Conservation (phyloP, 2,888 invertebrate species). For the Athalia rosae region DNA sequence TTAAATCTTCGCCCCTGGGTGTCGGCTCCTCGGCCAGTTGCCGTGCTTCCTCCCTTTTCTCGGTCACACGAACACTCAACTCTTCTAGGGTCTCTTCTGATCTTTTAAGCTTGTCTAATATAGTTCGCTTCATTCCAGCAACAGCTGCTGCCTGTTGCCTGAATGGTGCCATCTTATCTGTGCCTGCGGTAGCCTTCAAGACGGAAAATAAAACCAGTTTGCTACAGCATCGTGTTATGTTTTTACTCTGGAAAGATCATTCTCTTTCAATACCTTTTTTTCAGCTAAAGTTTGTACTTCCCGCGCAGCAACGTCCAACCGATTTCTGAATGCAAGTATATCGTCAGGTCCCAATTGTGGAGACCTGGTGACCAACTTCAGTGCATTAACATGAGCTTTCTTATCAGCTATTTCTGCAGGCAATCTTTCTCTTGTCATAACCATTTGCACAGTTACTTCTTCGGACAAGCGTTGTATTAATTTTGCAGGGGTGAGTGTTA, state of each 20-base stretch:
- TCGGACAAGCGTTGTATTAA: conserved; percentile 84
- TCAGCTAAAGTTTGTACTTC: conserved; percentile 85
- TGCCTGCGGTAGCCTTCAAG: conserved; percentile 63
- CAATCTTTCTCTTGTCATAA: conserved; percentile 84
- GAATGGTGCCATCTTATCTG: conserved; percentile 88
- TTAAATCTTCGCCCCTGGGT: conserved; percentile 84
- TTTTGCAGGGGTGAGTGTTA: conserved; percentile 79
- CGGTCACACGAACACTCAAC: conserved; percentile 72
- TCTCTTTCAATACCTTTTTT: conserved; percentile 75
- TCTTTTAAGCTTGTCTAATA: conserved; percentile 63
- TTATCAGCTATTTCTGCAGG: conserved; percentile 82
- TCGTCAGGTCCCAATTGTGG: conserved; percentile 65
- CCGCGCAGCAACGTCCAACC: conserved; percentile 74
- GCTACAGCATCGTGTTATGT: not conserved
- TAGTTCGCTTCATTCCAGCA: conserved; percentile 82
- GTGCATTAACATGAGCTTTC: conserved; percentile 81
- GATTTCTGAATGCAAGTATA: conserved; percentile 61
- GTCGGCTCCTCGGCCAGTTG: conserved; percentile 60
- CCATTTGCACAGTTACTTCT: conserved; percentile 79
- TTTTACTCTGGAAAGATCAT: conserved; percentile 1
- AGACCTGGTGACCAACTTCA: conserved; percentile 74
- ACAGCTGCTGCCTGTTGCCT: conserved; percentile 90
- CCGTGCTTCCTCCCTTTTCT: conserved; percentile 62
- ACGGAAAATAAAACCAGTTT: not conserved
- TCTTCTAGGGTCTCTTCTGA: conserved; percentile 81